Conservation (phyloP, 2,888 invertebrate species). For the Platycheirus albimanus region DNA sequence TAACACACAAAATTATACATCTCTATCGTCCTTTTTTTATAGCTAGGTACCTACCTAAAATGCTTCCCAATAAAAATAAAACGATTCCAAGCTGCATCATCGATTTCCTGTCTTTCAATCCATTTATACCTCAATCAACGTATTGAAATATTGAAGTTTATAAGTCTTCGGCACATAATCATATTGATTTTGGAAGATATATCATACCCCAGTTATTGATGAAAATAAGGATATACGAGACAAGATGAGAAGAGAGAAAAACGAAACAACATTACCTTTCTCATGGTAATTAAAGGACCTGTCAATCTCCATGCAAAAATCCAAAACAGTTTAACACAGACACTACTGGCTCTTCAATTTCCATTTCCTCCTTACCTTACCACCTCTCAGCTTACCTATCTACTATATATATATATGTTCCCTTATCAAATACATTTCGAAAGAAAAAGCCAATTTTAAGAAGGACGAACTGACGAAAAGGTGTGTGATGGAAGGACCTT, state of each 20-base stretch:
- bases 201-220: slow-evolving; percentile 17
- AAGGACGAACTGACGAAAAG: slow-evolving; percentile 35
- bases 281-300: slow-evolving; percentile 69
- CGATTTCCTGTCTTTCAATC: slow-evolving; percentile 53
- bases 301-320: slow-evolving; percentile 49
- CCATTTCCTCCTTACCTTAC: slow-evolving; percentile 54
- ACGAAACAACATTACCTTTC: slow-evolving; percentile 30
- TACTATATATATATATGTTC: neutral
- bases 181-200: slow-evolving; percentile 37
- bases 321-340: slow-evolving; percentile 36
- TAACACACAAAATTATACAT: too few relatives aligned
- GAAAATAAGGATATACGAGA: too few relatives aligned
- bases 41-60: too few relatives aligned
- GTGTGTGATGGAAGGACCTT: slow-evolving; percentile 16
- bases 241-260: neutral
- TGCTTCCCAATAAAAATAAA: slow-evolving; percentile 6
- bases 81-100: slow-evolving; percentile 37
- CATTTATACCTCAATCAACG: slow-evolving; percentile 48
- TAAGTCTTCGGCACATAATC: slow-evolving; percentile 3
- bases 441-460: slow-evolving; percentile 69
- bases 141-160: slow-evolving; percentile 16
- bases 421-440: slow-evolving; percentile 30
- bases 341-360: slow-evolving; percentile 46
- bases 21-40: slow-evolving; percentile 18
- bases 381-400: neutral